Evolutionary conservation across 2,113 vertebrate species (phyloP).

Genomic region (Prochilodus magdalenae): DNA sequence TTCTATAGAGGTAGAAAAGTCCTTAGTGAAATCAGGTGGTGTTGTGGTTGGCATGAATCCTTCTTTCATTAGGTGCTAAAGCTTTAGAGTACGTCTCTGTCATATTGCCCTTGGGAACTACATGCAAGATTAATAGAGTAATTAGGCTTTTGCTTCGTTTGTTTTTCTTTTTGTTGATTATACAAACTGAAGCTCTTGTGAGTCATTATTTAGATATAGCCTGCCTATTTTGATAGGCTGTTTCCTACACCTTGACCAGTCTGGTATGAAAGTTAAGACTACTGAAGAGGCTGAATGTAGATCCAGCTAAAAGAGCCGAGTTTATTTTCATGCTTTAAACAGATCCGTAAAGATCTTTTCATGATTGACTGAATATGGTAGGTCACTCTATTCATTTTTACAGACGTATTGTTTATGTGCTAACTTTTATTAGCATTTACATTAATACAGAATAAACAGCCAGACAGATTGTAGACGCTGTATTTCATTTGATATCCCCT

Average conservation of each 20-base stretch:
- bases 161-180: not conserved
- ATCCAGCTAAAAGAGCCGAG: not conserved
- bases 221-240: not conserved
- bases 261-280: not conserved
- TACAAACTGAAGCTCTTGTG: not conserved
- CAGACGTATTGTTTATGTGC: no score
- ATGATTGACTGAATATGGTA: not conserved
- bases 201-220: not conserved
- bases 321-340: not conserved
- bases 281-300: not conserved
- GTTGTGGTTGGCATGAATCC: not conserved
- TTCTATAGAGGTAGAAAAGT: not conserved
- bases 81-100: not conserved
- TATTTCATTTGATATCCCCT: no score
- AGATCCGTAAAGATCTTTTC: not conserved
- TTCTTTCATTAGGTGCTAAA: not conserved
- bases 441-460: no score
- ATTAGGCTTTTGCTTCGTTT: conserved; percentile 1
- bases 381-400: not conserved
- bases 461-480: no score
- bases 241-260: not conserved
- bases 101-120: conserved; percentile 16
- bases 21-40: not conserved
- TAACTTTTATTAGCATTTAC: no score
- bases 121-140: not conserved